Percentiles rank a stretch among this genome's conserved stretches.
Conservation (phyloP, 2,113 vertebrate genomes). For the Prunella fulvescens region DNA sequence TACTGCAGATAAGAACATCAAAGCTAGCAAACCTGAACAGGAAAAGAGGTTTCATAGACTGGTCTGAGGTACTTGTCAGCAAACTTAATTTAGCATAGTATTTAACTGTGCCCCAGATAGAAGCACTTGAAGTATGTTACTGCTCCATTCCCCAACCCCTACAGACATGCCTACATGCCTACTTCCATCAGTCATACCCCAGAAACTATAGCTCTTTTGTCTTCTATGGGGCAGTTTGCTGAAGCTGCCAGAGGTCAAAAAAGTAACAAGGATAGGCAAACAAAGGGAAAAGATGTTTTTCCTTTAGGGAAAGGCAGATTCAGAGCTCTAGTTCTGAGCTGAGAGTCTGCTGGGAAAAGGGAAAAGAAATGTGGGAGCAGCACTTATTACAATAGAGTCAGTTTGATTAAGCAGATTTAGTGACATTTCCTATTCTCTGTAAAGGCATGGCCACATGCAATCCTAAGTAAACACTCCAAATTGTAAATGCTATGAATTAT, state of each 20-base stretch:
- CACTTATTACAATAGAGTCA: not conserved
- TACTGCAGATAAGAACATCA: slow-evolving; percentile 11
- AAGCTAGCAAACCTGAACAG: not conserved
- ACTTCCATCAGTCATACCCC: not conserved
- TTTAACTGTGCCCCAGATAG: not conserved
- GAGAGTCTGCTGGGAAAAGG: not conserved
- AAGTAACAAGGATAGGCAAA: not conserved
- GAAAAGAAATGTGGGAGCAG: not conserved
- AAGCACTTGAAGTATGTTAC: not conserved
- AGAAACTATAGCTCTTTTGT: not conserved
- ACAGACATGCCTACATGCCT: not conserved
- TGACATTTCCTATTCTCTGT: not conserved
- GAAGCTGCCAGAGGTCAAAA: not conserved
- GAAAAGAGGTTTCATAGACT: not conserved
- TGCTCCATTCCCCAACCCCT: not conserved
- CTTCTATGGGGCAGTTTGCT: not conserved
- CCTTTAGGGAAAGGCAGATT: not conserved
- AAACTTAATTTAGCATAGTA: not conserved
- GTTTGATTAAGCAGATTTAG: not conserved
- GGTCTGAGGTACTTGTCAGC: not conserved
- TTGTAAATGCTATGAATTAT: not conserved
- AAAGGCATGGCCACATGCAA: not conserved
- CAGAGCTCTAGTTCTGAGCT: not conserved
- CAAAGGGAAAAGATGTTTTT: not conserved
- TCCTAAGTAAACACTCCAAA: not conserved